Evolutionary conservation across 2,888 invertebrate genomes (phyloP), one percentile per base, ranked within the genome.

Genomic region (Plagiodera versicolora): DNA sequence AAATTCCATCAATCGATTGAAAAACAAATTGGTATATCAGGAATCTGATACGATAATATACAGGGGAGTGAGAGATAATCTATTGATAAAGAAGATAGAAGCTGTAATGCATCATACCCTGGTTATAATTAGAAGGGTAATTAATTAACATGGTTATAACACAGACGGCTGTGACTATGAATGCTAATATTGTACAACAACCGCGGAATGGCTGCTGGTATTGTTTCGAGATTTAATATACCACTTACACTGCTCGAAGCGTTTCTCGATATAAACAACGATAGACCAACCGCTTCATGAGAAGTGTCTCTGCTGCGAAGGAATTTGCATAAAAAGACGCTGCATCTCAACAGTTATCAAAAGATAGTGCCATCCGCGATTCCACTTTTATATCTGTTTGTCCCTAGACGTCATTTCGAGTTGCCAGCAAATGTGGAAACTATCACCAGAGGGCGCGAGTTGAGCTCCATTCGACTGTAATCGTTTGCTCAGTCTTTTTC

Each of bases 141-240:
- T 79, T 77, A 78, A 78, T 77, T 79, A 77, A 77, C 75, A 77
- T 75, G 76, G 76, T 74, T 77, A 77, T 76, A 77, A 75, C 76
- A 71, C 74, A 75, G 74, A 76, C 72, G 74, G 74, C 73, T 75
- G 72, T 70, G 74, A 73, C 75, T 75, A 72, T 77, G 76, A 77
- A 77, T 77, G 77, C 77, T 77, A 77, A 77, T 56, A 56, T 56
- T 56, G 48, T 35, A 35, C 19, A 56, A 56, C 49, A 56, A 56
- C 48, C 56, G 30, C 56, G 39, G 30, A 56, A 32, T 56, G 35
- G 30, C 56, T 49, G 19, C 30, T 20, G 11, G 35, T 39, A 35
- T 53, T 44, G 39, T 53, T 44, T 44, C 24, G 53, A 55, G 55
- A 58, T 58, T 58, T 58, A 58, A 58, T 58, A 53, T 35, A 60